Evolutionary conservation across 2,797 vertebrate species (phyloP).

Genomic region (Luscinia megarhynchos): DNA sequence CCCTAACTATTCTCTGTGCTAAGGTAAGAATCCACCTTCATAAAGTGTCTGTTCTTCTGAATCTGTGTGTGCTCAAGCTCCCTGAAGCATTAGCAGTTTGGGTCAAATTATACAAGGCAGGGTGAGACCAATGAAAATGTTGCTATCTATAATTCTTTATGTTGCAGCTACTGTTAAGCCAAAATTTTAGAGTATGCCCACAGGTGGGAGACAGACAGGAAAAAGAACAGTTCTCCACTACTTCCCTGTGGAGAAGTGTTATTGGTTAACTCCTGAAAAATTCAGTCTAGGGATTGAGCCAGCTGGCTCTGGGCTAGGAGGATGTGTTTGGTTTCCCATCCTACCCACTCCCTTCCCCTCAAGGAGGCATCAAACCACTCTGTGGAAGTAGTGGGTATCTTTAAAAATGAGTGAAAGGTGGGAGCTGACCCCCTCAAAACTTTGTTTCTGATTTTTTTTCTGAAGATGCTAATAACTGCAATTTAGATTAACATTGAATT

Average conservation of each 20-base stretch:
- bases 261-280: neutral
- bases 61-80: neutral
- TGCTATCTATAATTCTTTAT: neutral
- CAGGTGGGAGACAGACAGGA: neutral
- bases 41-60: neutral
- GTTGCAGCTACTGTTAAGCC: neutral
- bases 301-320: neutral
- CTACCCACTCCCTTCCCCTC: neutral
- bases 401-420: neutral
- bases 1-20: neutral
- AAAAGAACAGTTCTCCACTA: neutral
- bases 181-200: neutral
- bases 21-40: neutral
- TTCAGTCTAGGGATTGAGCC: neutral
- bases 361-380: neutral
- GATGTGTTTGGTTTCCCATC: neutral
- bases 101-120: neutral
- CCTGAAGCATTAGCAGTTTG: neutral
- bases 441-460: neutral
- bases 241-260: neutral
- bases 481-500: neutral
- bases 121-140: neutral
- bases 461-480: rapidly evolving
- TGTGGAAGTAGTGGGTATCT: neutral
- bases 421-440: neutral